Conservation (phyloP, 2,888 invertebrate species). For the Drosophila kanekoi region DNA sequence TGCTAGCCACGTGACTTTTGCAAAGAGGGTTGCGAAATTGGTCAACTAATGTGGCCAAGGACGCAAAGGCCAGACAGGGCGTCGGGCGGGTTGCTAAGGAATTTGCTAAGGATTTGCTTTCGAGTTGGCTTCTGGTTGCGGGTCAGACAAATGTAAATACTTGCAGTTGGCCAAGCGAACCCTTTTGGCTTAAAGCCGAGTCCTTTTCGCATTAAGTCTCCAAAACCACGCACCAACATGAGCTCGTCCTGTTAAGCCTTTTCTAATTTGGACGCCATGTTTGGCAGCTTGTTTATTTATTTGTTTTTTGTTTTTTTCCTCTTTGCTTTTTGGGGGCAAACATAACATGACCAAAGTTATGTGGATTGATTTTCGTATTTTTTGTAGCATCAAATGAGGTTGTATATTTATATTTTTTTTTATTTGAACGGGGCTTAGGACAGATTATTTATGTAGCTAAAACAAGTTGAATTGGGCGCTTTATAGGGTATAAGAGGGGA, state of each 20-base stretch:
- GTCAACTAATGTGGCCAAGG: constrained; percentile 67
- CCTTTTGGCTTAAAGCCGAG: constrained; percentile 66
- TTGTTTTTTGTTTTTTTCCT: constrained; percentile 25
- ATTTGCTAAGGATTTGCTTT: constrained; percentile 31
- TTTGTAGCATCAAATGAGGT: constrained; percentile 58
- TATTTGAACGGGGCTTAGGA: constrained; percentile 19
- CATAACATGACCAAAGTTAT: constrained; percentile 49
- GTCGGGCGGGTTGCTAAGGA: constrained; percentile 9
- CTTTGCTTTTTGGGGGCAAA: neutral
- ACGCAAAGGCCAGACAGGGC: constrained; percentile 18
- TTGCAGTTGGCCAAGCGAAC: constrained; percentile 56
- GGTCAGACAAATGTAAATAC: constrained; percentile 64
- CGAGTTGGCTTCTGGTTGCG: constrained; percentile 23
- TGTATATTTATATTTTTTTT: constrained; percentile 22
- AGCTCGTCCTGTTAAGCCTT: constrained; percentile 23
- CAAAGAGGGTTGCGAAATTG: constrained; percentile 48
- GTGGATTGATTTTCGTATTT: constrained; percentile 65
- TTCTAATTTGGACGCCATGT: constrained; percentile 52
- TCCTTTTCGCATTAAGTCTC: constrained; percentile 66
- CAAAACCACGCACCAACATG: constrained; percentile 17
- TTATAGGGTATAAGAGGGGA: neutral
- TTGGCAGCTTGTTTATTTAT: constrained; percentile 37
- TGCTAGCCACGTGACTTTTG: constrained; percentile 50
- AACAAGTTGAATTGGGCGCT: constrained; percentile 1
- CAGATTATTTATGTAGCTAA: constrained; percentile 31